These are phyloP conservation scores for Gonatopus flavifemur DNA, from an alignment of 1,140 invertebrate genomes.

Conservation along the genomic window DNA sequence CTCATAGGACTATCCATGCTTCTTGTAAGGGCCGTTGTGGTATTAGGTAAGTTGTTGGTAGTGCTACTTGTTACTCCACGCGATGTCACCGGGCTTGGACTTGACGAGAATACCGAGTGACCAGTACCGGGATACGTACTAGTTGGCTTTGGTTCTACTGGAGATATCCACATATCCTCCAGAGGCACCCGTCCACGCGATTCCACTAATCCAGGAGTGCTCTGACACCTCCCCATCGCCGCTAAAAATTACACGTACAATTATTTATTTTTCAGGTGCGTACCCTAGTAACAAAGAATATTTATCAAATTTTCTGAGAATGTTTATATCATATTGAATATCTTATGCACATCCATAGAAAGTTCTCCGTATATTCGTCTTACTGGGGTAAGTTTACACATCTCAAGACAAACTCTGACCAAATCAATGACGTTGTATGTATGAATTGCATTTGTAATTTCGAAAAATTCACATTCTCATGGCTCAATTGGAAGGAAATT, in stretches of 20 bases:
- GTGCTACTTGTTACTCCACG: constrained; percentile 24
- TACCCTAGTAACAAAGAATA: too few relatives aligned
- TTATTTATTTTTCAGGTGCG: too few relatives aligned
- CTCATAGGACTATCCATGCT: constrained; percentile 54
- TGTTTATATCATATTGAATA: too few relatives aligned
- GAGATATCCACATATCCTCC: constrained; percentile 84
- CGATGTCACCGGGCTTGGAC: constrained; percentile 54
- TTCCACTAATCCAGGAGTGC: constrained; percentile 92
- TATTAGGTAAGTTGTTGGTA: neutral
- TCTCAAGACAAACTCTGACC: too few relatives aligned
- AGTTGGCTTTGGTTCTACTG: constrained; percentile 48
- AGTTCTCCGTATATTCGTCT: too few relatives aligned
- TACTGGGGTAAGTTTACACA: too few relatives aligned
- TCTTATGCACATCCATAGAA: too few relatives aligned
- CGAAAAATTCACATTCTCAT: too few relatives aligned
- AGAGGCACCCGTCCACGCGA: constrained; percentile 84
- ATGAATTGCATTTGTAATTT: too few relatives aligned
- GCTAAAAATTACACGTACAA: constrained; percentile 72
- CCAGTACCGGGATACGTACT: constrained; percentile 42
- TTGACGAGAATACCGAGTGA: constrained; percentile 55
- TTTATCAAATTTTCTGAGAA: too few relatives aligned
- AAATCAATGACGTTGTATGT: too few relatives aligned
- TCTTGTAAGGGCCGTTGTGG: constrained; percentile 31
- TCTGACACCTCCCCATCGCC: constrained; percentile 90
- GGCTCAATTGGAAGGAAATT: too few relatives aligned